Base-by-base conservation (phyloP, 1,140 invertebrate genomes). In the Penaeus chinensis region DNA sequence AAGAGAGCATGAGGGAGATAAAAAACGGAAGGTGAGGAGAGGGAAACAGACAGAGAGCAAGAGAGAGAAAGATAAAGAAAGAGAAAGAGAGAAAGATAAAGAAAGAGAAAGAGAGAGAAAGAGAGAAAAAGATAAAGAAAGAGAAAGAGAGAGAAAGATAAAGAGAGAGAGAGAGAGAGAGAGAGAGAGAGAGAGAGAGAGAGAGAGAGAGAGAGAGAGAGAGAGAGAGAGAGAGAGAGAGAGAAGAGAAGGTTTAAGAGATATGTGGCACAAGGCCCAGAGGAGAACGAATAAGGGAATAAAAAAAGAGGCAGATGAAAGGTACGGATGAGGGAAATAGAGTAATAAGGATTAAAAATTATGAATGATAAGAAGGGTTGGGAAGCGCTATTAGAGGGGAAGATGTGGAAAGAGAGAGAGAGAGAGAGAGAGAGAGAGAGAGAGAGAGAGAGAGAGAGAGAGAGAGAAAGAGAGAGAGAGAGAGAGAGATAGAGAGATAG, bases 371-470 rank as follows among this genome's bases (percentile, higher is more conserved):
- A 74, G 37, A 74, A 22, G 37, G n/a, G 20, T 19, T 32, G n/a
- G 54, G 54, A 54, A 54, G 54, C 54, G 16, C 1, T 54, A 54
- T 13, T 54, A 54, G 54, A 54, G 54, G 54, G 54, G 54, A 54
- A 54, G 54, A 54, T 54, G 54, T 13, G 54, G 54, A 74, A 24
- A 74, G 71, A 74, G 71, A 32, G 71, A 74, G 71, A 74, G 71
- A 74, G 11, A 54, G 54, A 13, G 54, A 54, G 54, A 54, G 54
- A 54, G 54, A 54, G 54, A 54, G 54, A 54, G 54, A 54, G 54
- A 54, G 16, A 54, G 54, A 54, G 54, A 54, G 54, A 54, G 54
- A 54, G 54, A 54, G 47, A 54, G 47, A 11, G 47, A 54, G 47
- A 11, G 47, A 54, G 47, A 54, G 47, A 54, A 8, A 54, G 47